Evolutionary conservation across 2,113 vertebrate genomes (phyloP).

Genomic region (Sus scrofa): DNA sequence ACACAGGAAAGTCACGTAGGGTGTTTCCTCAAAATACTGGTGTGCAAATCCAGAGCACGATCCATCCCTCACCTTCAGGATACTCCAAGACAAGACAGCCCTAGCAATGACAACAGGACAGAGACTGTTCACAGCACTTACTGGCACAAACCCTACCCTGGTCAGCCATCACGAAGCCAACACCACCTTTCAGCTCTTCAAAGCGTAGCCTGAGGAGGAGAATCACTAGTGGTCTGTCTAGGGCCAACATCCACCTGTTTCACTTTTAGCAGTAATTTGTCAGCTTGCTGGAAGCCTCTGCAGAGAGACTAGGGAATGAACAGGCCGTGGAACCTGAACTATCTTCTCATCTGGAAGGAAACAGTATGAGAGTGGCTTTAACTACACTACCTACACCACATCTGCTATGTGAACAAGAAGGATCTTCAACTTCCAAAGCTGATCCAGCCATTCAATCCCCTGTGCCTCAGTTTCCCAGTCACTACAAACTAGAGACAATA

Average conservation of each 20-base stretch:
- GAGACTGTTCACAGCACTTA: background rate
- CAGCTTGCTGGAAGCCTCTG: constrained; percentile 3
- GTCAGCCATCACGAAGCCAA: background rate
- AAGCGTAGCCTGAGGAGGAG: background rate
- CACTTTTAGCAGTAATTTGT: constrained; percentile 23
- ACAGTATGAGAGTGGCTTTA: background rate
- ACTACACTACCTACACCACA: background rate
- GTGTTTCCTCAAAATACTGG: constrained; percentile 46
- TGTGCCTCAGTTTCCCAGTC: constrained; percentile 37
- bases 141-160: background rate
- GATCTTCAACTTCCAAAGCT: background rate
- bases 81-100: background rate
- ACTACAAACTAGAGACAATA: constrained; percentile 22
- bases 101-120: background rate
- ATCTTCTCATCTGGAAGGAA: background rate
- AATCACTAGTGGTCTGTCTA: background rate
- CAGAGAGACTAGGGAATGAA: constrained; percentile 38
- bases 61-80: background rate
- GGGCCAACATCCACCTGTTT: background rate
- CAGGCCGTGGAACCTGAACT: background rate
- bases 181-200: background rate
- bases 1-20: background rate
- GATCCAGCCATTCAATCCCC: background rate
- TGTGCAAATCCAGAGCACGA: background rate
- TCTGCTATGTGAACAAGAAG: background rate